Evolutionary conservation across 2,888 invertebrate genomes (phyloP).

Genomic region (Drosophila austrosaltans): DNA sequence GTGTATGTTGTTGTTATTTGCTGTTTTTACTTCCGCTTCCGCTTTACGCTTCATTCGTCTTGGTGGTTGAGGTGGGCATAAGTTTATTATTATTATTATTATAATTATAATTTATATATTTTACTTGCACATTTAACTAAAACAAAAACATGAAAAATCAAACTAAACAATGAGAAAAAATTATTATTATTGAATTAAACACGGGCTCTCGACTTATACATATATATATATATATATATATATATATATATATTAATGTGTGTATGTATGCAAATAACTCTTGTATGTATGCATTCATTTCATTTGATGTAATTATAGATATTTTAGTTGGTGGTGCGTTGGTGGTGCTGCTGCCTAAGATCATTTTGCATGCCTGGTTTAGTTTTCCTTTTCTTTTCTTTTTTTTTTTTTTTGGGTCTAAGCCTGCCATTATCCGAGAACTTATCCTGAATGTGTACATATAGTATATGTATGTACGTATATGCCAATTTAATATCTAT

Average conservation of each 20-base stretch:
- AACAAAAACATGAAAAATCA: constrained; percentile 70
- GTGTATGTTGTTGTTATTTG: constrained; percentile 4
- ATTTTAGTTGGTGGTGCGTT: constrained; percentile 67
- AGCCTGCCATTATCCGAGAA: constrained; percentile 34
- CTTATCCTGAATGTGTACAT: constrained; percentile 42
- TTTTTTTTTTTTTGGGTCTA: constrained; percentile 2
- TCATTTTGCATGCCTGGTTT: constrained; percentile 7
- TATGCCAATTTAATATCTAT: constrained; percentile 70
- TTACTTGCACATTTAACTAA: constrained; percentile 73
- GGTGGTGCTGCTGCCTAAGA: constrained; percentile 43
- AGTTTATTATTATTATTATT: constrained; percentile 52
- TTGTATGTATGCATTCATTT: no score
- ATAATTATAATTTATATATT: constrained; percentile 34
- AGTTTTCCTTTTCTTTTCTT: neutral
- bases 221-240: neutral
- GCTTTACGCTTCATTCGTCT: constrained; percentile 47
- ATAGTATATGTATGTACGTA: constrained; percentile 22
- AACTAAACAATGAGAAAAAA: constrained; percentile 36
- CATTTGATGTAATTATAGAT: neutral
- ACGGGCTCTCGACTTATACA: constrained; percentile 68
- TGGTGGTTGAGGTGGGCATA: constrained; percentile 80
- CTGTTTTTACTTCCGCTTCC: neutral
- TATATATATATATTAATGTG: constrained; percentile 10
- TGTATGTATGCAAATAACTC: neutral
- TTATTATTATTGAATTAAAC: constrained; percentile 33